Evolutionary conservation across 2,113 vertebrate genomes (phyloP).

Genomic region (Pycnonotus jocosus): DNA sequence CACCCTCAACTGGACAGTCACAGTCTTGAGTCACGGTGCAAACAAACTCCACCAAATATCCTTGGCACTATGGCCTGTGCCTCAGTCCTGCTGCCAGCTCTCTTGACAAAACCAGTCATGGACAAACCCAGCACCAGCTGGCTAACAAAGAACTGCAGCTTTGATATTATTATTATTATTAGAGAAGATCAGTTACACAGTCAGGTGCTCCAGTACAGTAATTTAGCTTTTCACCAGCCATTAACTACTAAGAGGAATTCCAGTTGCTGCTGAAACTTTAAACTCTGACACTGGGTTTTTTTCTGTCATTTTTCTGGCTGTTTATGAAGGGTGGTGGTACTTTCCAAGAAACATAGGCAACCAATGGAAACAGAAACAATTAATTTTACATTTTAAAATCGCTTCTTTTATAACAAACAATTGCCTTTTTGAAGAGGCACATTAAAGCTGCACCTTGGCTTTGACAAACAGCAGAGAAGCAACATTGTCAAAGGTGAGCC

Average conservation of each 20-base stretch:
- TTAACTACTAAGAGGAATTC: neutral
- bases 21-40: neutral
- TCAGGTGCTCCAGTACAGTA: neutral
- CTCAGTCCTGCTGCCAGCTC: neutral
- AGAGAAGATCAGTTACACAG: neutral
- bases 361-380: neutral
- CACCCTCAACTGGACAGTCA: neutral
- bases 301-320: neutral
- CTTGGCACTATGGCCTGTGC: neutral
- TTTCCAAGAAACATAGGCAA: neutral
- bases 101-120: neutral
- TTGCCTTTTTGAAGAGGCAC: neutral
- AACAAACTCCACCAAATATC: neutral
- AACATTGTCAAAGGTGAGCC: neutral
- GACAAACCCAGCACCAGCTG: neutral
- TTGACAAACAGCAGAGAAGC: neutral
- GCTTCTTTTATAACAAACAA: neutral
- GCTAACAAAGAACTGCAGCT: neutral
- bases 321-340: neutral
- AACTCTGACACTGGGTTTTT: fast-evolving
- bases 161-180: neutral
- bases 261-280: neutral
- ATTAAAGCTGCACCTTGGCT: neutral
- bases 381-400: neutral
- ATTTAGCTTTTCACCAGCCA: neutral